These are phyloP conservation scores for Athalia cordata DNA, from an alignment of 2,888 invertebrate species.

Conservation along the genomic window DNA sequence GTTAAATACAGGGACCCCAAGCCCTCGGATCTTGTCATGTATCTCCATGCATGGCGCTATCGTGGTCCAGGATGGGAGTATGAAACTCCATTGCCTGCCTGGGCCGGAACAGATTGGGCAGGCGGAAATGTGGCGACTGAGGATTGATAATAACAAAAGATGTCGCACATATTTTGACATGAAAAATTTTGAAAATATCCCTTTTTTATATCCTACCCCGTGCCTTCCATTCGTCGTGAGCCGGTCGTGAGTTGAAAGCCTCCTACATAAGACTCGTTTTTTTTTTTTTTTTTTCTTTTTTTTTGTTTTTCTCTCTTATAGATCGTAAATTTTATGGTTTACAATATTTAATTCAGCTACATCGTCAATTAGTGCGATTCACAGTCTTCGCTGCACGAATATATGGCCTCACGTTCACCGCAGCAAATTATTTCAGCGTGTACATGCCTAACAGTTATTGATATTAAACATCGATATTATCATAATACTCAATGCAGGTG, in stretches of 20 bases:
- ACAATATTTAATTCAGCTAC: constrained; percentile 19
- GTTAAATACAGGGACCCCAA: constrained; percentile 93
- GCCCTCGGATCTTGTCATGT: constrained; percentile 95
- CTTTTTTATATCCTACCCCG: constrained; percentile 67
- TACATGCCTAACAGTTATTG: too few species aligned
- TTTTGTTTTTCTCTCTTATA: background rate
- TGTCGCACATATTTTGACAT: background rate
- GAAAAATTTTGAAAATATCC: constrained; percentile 30
- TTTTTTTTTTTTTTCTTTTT: background rate
- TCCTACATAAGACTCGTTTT: constrained; percentile 18
- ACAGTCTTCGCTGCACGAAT: too few species aligned
- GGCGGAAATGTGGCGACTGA: constrained; percentile 72
- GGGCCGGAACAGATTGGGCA: constrained; percentile 92
- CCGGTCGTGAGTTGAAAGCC: constrained; percentile 35
- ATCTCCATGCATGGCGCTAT: constrained; percentile 96
- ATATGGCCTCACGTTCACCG: too few species aligned
- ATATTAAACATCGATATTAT: too few species aligned
- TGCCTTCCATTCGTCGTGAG: constrained; percentile 70
- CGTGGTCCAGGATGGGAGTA: constrained; percentile 96
- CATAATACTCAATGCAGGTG: too few species aligned
- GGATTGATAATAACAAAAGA: constrained; percentile 18
- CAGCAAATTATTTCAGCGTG: too few species aligned
- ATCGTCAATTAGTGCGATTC: constrained; percentile 27
- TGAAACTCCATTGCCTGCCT: constrained; percentile 92
- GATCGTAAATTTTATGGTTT: constrained; percentile 8